Base-by-base conservation (phyloP, 1,140 invertebrate genomes). In the Drosophila teissieri region DNA sequence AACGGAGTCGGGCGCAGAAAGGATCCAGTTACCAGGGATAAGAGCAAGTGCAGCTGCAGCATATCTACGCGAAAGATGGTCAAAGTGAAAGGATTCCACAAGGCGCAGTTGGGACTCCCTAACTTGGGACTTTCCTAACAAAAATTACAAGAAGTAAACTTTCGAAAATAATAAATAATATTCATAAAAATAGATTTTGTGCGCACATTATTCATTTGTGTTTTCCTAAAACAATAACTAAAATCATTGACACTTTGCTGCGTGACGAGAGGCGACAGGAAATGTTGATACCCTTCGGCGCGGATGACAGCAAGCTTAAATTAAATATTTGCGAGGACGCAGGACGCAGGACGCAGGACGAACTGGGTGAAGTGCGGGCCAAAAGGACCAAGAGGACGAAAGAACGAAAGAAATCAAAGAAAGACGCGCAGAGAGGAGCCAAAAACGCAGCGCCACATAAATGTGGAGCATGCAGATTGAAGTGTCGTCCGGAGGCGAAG, bases 401-500 rank as follows among this genome's bases (percentile, higher is more conserved):
- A 53, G 54, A 68, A 40, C 36, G 17, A 34, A 27, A 53, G 54
- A 68, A 74, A 64, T 56, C 60, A 75, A 75, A 75, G 72, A 65
- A 75, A 52, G 51, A 51, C 57, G 55, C 57, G 70, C 48, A 42
- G 34, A 60, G 58, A 64, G 57, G 62, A 58, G 79, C 44, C 78
- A 51, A 75, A 85, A 84, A 88, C 45, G 60, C 78, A 78, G 49
- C 51, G 68, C 68, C 82, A 79, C 82, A 86, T 85, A 78, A 86
- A 88, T 86, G 78, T 88, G 82, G 82, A 63, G 65, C 82, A 86
- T 88, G 75, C 83, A 88, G 79, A 86, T 88, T 86, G 82, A 86
- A 86, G 82, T 86, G 82, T 72, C 78, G 60, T 34, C 60, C 45
- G 57, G 51, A 55, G 46, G 55, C 39, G 49, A 46, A 40, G 51